Conservation (phyloP, 2,113 vertebrate genomes). For the Sinocyclocheilus grahami region DNA sequence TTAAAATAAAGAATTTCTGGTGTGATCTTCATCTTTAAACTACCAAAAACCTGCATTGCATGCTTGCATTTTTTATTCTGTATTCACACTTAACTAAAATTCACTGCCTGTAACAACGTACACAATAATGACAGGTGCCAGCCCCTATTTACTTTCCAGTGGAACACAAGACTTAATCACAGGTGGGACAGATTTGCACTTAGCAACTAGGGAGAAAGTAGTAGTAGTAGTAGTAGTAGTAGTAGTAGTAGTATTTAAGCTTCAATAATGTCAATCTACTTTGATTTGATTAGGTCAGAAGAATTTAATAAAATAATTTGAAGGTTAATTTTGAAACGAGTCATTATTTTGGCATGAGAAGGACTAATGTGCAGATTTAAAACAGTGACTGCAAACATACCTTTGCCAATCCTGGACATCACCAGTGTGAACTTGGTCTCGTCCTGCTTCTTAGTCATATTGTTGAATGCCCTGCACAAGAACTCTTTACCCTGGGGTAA, state of each 20-base stretch:
- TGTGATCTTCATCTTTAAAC: background rate
- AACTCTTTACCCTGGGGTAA: conserved; percentile 83
- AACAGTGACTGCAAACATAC: conserved; percentile 53
- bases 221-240: background rate
- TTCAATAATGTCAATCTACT: background rate
- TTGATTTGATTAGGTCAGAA: background rate
- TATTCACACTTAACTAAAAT: conserved; percentile 58
- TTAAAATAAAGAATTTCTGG: background rate
- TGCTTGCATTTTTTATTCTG: conserved; percentile 19
- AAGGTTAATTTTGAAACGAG: background rate
- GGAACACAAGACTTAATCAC: conserved; percentile 64
- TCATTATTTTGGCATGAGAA: background rate
- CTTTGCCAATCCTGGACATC: conserved; percentile 82
- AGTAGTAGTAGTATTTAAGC: background rate
- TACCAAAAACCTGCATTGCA: background rate
- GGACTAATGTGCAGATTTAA: background rate
- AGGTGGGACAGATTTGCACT: conserved; percentile 53
- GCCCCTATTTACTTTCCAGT: conserved; percentile 74
- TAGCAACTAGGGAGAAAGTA: conserved; percentile 63
- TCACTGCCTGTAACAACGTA: conserved; percentile 68
- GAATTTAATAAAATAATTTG: background rate
- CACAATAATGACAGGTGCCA: conserved; percentile 73
- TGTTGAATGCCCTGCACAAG: conserved; percentile 91
- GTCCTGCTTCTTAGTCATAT: conserved; percentile 84
- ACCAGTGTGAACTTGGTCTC: conserved; percentile 89